These are phyloP conservation scores for Caerostris darwini DNA, from an alignment of 1,140 invertebrate species.

Conservation along the genomic window DNA sequence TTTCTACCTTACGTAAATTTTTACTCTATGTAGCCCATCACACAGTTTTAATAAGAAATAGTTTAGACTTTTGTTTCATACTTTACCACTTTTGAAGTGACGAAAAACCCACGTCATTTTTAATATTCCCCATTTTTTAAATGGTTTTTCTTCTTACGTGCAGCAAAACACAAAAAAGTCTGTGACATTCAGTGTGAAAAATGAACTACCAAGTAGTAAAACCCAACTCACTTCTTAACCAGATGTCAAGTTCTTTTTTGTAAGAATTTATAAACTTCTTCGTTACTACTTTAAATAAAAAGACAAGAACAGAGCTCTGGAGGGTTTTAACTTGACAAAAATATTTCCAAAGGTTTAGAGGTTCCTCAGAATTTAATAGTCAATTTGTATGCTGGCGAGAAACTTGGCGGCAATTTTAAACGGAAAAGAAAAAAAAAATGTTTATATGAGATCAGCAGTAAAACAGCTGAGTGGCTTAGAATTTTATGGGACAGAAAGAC, in stretches of 20 bases:
- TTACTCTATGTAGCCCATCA: too few relatives aligned
- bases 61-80: too few relatives aligned
- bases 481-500: not conserved
- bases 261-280: slow-evolving; percentile 43
- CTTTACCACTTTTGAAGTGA: too few relatives aligned
- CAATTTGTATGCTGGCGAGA: slow-evolving; percentile 35
- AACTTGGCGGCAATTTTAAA: not conserved
- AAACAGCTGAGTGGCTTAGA: slow-evolving; percentile 23
- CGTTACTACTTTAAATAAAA: slow-evolving; percentile 38
- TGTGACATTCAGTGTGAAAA: not conserved
- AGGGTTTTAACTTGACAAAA: not conserved
- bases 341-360: not conserved
- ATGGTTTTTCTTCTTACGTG: too few relatives aligned
- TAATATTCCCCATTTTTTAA: too few relatives aligned
- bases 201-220: not conserved
- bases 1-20: too few relatives aligned
- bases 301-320: not conserved
- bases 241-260: slow-evolving; percentile 15
- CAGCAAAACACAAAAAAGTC: not conserved
- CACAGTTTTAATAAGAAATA: too few relatives aligned
- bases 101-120: too few relatives aligned
- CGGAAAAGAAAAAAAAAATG: not conserved
- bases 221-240: not conserved
- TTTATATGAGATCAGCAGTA: slow-evolving; percentile 49
- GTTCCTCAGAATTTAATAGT: slow-evolving; percentile 33